Percentiles rank a stretch among this genome's conserved stretches.
Evolutionary conservation across 2,797 vertebrate species (phyloP).

Genomic region (Rhinophrynus dorsalis): DNA sequence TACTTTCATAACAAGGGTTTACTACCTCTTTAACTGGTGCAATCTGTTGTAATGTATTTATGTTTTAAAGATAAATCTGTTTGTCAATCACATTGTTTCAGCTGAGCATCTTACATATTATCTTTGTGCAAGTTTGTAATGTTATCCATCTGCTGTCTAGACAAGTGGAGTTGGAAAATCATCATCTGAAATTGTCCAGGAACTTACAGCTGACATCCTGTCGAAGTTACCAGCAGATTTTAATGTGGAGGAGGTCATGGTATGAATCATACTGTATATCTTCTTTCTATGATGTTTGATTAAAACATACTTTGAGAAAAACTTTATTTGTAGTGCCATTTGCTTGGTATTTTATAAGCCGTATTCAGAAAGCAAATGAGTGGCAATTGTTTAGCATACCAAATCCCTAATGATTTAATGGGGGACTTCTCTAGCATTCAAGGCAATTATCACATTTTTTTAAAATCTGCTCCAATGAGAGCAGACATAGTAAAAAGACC

Average conservation of each 20-base stretch:
- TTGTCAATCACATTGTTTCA: slow-evolving; percentile 7
- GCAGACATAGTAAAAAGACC: too few species aligned
- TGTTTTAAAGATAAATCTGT: slow-evolving; percentile 2
- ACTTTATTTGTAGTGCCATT: slow-evolving; percentile 6
- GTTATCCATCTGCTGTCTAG: slow-evolving; percentile 36
- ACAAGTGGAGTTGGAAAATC: slow-evolving; percentile 47
- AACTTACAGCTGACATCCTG: slow-evolving; percentile 50
- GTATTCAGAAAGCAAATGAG: too few species aligned
- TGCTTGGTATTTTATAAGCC: background rate
- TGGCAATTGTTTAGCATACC: too few species aligned
- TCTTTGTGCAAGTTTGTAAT: slow-evolving; percentile 31
- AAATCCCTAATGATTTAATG: too few species aligned
- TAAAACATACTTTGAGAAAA: slow-evolving; percentile 9
- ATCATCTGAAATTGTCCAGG: slow-evolving; percentile 47
- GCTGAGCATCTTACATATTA: slow-evolving; percentile 22
- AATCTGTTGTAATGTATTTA: slow-evolving; percentile 8
- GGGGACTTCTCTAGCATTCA: too few species aligned
- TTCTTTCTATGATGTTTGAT: slow-evolving; percentile 1
- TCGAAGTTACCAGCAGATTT: slow-evolving; percentile 51
- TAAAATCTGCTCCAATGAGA: too few species aligned
- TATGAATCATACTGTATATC: slow-evolving; percentile 5
- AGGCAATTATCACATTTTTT: too few species aligned
- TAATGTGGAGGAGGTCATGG: slow-evolving; percentile 49
- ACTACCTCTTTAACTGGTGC: too few species aligned
- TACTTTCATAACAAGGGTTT: too few species aligned